Evolutionary conservation across 2,888 invertebrate species (phyloP).

Genomic region (Proisotoma minuta): DNA sequence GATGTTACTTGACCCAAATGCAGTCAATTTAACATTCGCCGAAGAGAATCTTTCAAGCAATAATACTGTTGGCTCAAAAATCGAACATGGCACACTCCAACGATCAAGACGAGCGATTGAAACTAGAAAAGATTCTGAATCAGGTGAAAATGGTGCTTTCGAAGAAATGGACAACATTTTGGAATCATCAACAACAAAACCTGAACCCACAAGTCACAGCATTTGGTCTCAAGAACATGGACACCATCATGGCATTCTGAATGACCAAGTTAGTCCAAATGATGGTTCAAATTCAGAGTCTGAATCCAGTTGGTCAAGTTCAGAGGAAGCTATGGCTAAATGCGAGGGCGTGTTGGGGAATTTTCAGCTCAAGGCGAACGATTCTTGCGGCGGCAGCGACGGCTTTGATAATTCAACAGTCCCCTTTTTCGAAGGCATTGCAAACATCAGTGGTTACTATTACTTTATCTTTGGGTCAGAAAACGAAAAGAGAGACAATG

Average conservation of each 20-base stretch:
- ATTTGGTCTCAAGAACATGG: slow-evolving; percentile 57
- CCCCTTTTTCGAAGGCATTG: slow-evolving; percentile 19
- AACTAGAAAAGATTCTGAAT: slow-evolving; percentile 32
- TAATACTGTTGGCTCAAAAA: neutral
- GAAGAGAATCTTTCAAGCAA: no score
- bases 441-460: slow-evolving; percentile 66
- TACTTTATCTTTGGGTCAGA: slow-evolving; percentile 79
- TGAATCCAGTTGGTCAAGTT: slow-evolving; percentile 76
- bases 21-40: no score
- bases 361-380: slow-evolving; percentile 27
- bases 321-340: slow-evolving; percentile 68
- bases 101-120: slow-evolving; percentile 22
- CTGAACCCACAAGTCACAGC: slow-evolving; percentile 8
- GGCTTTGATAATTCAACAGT: neutral
- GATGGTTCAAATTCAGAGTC: slow-evolving; percentile 73
- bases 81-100: slow-evolving; percentile 16
- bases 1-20: slow-evolving; percentile 34
- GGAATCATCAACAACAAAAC: neutral
- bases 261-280: slow-evolving; percentile 56
- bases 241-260: slow-evolving; percentile 60
- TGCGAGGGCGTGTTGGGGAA: slow-evolving; percentile 68
- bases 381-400: slow-evolving; percentile 19
- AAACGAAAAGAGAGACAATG: slow-evolving; percentile 57
- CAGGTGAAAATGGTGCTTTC: slow-evolving; percentile 46
- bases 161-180: slow-evolving; percentile 12